phyloP scores from a whole-genome alignment of 2,113 vertebrate genomes.

The Canis aureus region DNA sequence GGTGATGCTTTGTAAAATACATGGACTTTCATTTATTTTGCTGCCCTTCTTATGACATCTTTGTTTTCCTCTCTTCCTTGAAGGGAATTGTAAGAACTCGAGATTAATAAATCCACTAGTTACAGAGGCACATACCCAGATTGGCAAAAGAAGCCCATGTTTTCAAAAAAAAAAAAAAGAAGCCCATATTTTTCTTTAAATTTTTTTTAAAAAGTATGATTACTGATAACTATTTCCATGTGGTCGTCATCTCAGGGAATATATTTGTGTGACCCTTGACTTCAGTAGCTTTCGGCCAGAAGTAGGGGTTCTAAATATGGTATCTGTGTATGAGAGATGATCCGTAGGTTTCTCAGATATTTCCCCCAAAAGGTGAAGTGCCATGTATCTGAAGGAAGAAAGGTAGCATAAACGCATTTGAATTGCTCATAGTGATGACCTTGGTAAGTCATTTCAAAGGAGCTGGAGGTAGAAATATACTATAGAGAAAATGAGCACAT shows the following conservation, averaged over 20 bases:
- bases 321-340: background rate
- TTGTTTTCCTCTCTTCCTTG: constrained; percentile 15
- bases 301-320: no score
- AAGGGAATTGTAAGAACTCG: background rate
- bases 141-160: background rate
- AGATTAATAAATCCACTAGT: background rate
- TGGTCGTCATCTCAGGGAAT: background rate
- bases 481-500: background rate
- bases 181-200: background rate
- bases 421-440: background rate
- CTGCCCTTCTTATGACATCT: background rate
- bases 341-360: background rate
- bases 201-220: background rate
- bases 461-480: background rate
- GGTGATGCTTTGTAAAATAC: background rate
- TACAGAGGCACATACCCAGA: background rate
- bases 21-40: background rate
- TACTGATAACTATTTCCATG: background rate
- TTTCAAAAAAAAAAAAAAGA: no score
- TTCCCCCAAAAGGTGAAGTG: background rate
- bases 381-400: background rate
- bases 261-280: background rate
- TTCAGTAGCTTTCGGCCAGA: background rate
- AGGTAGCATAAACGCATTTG: background rate
- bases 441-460: background rate